Evolutionary conservation across 2,888 invertebrate species (phyloP), one percentile per base, ranked within the genome.

Genomic region (Myopa tessellatipennis): DNA sequence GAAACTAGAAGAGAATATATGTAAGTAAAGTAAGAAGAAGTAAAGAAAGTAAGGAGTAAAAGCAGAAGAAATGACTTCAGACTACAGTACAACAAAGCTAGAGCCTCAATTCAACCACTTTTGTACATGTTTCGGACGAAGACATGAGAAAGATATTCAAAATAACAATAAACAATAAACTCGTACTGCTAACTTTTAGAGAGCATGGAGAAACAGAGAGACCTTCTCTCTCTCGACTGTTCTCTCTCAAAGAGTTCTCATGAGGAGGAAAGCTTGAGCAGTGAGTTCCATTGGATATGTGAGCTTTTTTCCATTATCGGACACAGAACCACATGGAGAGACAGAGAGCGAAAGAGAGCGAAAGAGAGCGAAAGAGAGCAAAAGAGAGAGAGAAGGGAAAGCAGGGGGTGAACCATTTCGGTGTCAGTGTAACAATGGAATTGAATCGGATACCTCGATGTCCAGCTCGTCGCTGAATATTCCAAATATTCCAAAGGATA

Each of bases 401-500:
- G 14, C 10, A 50, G 14, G 50, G 50, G 50, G 50, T 8, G 50
- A 50, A 50, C 14, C 1, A 55, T 55, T 55, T 16, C 5, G 14
- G 55, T 87, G 87, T 87, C 87, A 87, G 84, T 87, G 86, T 87
- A 85, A 85, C 87, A 87, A 85, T 87, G 87, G 86, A 87, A 87
- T 80, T 82, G 58, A 60, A 45, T 75, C 45, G 40, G 58, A n/a
- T n/a, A 38, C 10, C 45, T 45, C 10, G 45, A 45, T 1, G 45
- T 45, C 45, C 45, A 45, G 45, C 45, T 6, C 45, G 10, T 8
- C 45, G 10, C 6, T 45, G 40, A 40, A 40, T n/a, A n/a, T n/a
- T n/a, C n/a, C n/a, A 55, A 40, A 40, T 7, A 74, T 67, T 18
- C 18, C 40, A 50, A 68, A 12, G 38, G 8, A 34, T 16, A 55